Percentiles rank a stretch among this genome's conserved stretches.
Conservation (phyloP, 2,113 vertebrate species). For the Pangasianodon hypophthalmus region DNA sequence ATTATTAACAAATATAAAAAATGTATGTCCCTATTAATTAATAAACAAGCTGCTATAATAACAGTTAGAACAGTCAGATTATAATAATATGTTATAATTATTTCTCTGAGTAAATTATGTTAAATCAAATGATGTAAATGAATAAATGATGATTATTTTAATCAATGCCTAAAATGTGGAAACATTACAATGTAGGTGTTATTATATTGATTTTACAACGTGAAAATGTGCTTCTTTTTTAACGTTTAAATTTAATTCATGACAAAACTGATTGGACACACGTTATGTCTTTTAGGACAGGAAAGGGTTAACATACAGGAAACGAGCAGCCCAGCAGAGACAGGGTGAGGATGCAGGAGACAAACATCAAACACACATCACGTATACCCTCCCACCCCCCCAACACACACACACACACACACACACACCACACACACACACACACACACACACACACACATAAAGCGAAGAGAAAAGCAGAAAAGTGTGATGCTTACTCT, state of each 20-base stretch:
- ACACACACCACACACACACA: slow-evolving; percentile 11
- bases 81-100: neutral
- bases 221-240: neutral
- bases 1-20: neutral
- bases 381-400: neutral
- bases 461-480: slow-evolving; percentile 42
- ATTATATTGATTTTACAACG: neutral
- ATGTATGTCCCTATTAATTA: no score
- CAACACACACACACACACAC: neutral
- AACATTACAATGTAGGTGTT: neutral
- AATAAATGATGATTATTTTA: neutral
- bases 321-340: neutral
- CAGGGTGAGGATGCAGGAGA: slow-evolving; percentile 6
- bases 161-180: no score
- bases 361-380: neutral
- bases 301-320: neutral
- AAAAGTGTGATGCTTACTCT: slow-evolving; percentile 85
- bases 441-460: slow-evolving; percentile 2
- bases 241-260: neutral
- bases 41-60: no score
- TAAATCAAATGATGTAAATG: neutral
- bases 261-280: neutral
- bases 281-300: neutral
- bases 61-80: neutral
- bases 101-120: neutral